These are phyloP conservation scores for Aricia agestis DNA, from an alignment of 1,140 invertebrate genomes.

Conservation along the genomic window DNA sequence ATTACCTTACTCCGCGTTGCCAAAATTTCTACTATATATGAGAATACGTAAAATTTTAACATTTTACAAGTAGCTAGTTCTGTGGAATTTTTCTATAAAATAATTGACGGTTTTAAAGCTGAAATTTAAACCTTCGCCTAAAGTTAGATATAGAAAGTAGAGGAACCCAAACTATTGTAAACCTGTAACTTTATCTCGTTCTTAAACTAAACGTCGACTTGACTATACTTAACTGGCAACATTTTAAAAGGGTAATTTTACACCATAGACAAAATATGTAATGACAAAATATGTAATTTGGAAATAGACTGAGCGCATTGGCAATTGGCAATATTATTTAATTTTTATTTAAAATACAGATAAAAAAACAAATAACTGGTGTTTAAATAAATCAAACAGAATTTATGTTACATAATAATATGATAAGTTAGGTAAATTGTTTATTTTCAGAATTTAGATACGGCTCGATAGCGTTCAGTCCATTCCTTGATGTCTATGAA, in stretches of 20 bases:
- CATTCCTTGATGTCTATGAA: background rate
- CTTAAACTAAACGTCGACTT: slow-evolving; percentile 10
- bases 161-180: slow-evolving; percentile 8
- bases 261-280: background rate
- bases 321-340: too few relatives aligned
- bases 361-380: too few relatives aligned
- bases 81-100: slow-evolving; percentile 11
- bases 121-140: slow-evolving; percentile 14
- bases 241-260: slow-evolving; percentile 6
- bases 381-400: too few relatives aligned
- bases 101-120: slow-evolving; percentile 11
- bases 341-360: too few relatives aligned
- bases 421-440: too few relatives aligned
- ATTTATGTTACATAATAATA: too few relatives aligned
- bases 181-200: slow-evolving; percentile 1
- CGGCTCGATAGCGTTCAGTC: background rate
- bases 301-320: background rate
- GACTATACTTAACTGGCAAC: background rate
- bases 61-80: slow-evolving; percentile 15
- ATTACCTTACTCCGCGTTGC: slow-evolving; percentile 4
- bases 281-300: background rate
- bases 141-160: slow-evolving; percentile 11
- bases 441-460: background rate
- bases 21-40: slow-evolving; percentile 15
- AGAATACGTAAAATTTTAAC: slow-evolving; percentile 15